phyloP scores from a whole-genome alignment of 2,113 vertebrate genomes.

The Cromileptes altivelis region DNA sequence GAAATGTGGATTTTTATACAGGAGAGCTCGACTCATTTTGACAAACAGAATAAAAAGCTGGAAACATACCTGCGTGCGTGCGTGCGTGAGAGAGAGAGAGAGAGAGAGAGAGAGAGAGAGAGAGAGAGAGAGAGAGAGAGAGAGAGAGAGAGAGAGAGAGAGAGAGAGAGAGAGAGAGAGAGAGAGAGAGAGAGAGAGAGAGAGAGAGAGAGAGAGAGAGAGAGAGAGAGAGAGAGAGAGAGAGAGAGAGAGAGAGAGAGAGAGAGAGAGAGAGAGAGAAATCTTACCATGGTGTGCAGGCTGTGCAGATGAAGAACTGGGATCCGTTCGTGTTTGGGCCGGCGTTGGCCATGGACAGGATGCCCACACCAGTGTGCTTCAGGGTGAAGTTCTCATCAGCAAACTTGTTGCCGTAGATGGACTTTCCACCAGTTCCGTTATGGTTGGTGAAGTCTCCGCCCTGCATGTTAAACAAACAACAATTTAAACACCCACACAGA shows the following conservation, averaged over 20 bases:
- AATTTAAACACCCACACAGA: neutral
- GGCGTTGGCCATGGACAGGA: conserved; percentile 96
- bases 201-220: neutral
- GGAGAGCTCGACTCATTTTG: too few species aligned
- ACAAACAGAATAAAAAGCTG: too few species aligned
- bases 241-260: fast-evolving
- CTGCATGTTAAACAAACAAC: conserved; percentile 68
- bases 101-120: neutral
- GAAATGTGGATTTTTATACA: too few species aligned
- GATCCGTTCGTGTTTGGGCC: conserved; percentile 96
- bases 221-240: neutral
- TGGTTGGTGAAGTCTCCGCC: conserved; percentile 97
- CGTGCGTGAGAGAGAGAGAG: too few species aligned
- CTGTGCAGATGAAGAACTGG: conserved; percentile 98
- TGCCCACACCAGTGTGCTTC: conserved; percentile 87
- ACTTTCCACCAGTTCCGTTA: conserved; percentile 96
- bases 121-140: neutral
- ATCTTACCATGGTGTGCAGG: conserved; percentile 88
- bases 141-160: neutral
- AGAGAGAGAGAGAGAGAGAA: neutral
- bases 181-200: neutral
- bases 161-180: too few species aligned
- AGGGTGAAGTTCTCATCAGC: conserved; percentile 94
- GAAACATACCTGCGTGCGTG: too few species aligned
- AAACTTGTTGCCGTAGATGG: conserved; percentile 96